These are phyloP conservation scores for Cynopterus brachyotis DNA, from an alignment of 2,113 vertebrate species.

Conservation along the genomic window DNA sequence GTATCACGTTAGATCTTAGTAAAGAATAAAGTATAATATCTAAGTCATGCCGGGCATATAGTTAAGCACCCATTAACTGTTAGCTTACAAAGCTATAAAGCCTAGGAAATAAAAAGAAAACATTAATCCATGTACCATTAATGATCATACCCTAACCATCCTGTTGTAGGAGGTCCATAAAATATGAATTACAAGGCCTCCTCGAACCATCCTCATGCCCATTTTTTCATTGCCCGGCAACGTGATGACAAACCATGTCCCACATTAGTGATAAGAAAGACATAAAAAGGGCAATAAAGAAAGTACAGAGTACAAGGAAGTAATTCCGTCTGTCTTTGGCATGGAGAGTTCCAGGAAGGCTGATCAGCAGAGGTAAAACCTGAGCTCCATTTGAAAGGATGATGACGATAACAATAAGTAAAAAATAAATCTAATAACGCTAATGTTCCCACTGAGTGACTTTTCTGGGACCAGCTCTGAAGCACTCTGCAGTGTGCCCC, in stretches of 20 bases:
- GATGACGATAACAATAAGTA: neutral
- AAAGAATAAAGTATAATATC: neutral
- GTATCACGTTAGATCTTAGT: neutral
- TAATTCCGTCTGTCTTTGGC: neutral
- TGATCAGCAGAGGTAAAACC: neutral
- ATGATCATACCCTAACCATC: neutral
- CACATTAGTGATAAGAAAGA: neutral
- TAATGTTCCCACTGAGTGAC: neutral
- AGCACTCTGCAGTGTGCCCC: no score
- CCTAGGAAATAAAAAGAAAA: neutral
- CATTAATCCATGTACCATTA: neutral
- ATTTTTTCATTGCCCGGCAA: neutral
- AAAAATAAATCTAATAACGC: neutral
- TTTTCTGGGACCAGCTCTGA: neutral
- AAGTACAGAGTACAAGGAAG: neutral
- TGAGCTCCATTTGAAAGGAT: neutral
- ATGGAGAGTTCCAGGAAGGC: neutral
- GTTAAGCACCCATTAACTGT: neutral
- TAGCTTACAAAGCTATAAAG: neutral
- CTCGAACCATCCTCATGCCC: neutral
- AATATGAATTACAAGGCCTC: neutral
- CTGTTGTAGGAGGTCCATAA: neutral
- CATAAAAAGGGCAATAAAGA: neutral
- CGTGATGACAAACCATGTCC: neutral
- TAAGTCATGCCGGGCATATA: neutral